These are phyloP conservation scores for Muscicapa striata DNA, from an alignment of 2,797 vertebrate genomes.

Conservation along the genomic window DNA sequence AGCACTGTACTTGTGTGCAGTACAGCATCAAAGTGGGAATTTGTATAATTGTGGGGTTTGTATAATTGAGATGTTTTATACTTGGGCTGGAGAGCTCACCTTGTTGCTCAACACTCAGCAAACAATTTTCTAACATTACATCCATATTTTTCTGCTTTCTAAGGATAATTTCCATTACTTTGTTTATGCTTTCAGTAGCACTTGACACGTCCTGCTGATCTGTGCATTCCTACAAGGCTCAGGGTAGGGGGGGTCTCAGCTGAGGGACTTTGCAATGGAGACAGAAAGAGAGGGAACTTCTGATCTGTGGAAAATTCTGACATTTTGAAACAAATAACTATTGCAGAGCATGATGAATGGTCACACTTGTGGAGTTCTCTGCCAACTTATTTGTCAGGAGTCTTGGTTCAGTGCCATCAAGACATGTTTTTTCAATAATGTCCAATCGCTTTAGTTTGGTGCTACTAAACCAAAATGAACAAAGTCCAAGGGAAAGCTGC, in stretches of 20 bases:
- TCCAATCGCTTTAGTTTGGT: constrained; percentile 37
- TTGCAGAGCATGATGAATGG: constrained; percentile 33
- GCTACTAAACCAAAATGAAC: constrained; percentile 41
- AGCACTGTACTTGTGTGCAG: not conserved
- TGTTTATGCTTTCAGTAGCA: constrained; percentile 19
- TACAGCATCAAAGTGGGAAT: not conserved
- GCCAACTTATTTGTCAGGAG: constrained; percentile 54
- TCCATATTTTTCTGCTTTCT: constrained; percentile 44
- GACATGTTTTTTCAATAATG: constrained; percentile 49
- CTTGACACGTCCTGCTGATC: constrained; percentile 19
- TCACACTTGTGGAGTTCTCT: constrained; percentile 40
- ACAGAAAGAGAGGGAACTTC: constrained; percentile 24
- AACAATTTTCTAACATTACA: constrained; percentile 11
- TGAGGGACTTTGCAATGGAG: not conserved
- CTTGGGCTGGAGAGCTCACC: not conserved
- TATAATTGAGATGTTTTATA: not conserved
- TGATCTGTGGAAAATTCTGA: constrained; percentile 53
- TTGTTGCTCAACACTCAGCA: constrained; percentile 17
- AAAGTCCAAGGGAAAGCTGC: constrained; percentile 57
- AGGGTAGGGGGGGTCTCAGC: not conserved
- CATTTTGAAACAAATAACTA: constrained; percentile 54
- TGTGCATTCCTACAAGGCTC: not conserved
- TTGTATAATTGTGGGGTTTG: not conserved
- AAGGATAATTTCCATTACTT: constrained; percentile 41
- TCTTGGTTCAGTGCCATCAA: constrained; percentile 61